Conservation (phyloP, 2,888 invertebrate species). For the Muschampia plurimacula region DNA sequence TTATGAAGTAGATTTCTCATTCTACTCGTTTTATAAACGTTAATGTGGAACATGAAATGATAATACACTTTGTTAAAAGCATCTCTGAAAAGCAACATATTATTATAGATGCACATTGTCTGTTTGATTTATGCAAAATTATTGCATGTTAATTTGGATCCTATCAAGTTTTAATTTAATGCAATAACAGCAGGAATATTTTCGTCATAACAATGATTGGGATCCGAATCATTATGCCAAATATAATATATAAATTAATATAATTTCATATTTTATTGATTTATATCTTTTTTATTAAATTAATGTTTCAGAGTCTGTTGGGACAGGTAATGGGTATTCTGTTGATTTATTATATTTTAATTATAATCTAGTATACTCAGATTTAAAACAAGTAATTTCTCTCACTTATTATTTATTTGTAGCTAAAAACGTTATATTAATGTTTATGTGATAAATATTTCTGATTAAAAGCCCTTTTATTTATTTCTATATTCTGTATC, state of each 20-base stretch:
- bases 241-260: no score
- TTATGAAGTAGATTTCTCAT: no score
- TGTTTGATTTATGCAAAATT: not conserved
- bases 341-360: constrained; percentile 27
- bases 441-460: constrained; percentile 40
- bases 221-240: constrained; percentile 19
- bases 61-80: not conserved
- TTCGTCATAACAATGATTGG: not conserved
- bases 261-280: not conserved
- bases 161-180: not conserved
- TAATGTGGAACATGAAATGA: not conserved
- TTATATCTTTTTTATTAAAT: not conserved
- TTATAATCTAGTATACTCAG: constrained; percentile 12
- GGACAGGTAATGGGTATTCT: constrained; percentile 6
- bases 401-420: constrained; percentile 16
- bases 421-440: constrained; percentile 17
- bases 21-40: no score
- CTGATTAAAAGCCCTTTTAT: constrained; percentile 70
- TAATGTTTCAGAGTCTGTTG: constrained; percentile 1
- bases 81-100: constrained; percentile 13
- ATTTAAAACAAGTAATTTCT: constrained; percentile 21
- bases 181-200: not conserved
- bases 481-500: constrained; percentile 50
- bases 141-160: constrained; percentile 31
- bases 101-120: not conserved